Evolutionary conservation across 2,113 vertebrate genomes (phyloP), one percentile per base, ranked within the genome.

Genomic region (Ciconia stormi): DNA sequence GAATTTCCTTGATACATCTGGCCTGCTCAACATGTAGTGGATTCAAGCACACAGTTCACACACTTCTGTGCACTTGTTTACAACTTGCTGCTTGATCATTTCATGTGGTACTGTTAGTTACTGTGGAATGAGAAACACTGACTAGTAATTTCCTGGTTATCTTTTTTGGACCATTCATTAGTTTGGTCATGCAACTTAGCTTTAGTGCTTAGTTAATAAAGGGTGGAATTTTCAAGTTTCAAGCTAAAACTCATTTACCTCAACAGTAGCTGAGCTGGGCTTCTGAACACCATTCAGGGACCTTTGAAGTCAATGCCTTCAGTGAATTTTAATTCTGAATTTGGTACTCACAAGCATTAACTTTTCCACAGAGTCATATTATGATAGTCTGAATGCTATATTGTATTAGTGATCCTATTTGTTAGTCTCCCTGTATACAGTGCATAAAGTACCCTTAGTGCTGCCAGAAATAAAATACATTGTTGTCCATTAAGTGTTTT

Each of bases 321-420:
- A 32, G 6, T 49, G 32, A 71, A 59, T 58, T 89, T 76, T 82
- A 38, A 25, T 79, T 87, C 53, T 44, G 36, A 34, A 30, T 87
- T n/a, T 56, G 32, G 27, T 69, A 70, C 56, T 65, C 2, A 1
- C 0, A 0, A 84, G 44, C 30, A 26, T 73, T 90, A 71, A 23
- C 47, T 62, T 32, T 78, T 66, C 59, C 38, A 32, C n/a, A 5
- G 21, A 55, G 36, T 56, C 49, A 27, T 59, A 44, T 58, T 77
- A 2, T 1, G 3, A 25, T 65, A 46, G 17, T 49, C 32, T 82
- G 69, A 71, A 32, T 84, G 47, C 26, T 86, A 0, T 69, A 30
- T 47, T 66, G 6, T 32, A n/a, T 74, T 74, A 84, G 32, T 38
- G 59, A 62, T 72, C 7, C 3, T 79, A 44, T 79, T 87, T 96